Base-by-base conservation (phyloP, 2,888 invertebrate genomes). In the Ctenicera cuprea region DNA sequence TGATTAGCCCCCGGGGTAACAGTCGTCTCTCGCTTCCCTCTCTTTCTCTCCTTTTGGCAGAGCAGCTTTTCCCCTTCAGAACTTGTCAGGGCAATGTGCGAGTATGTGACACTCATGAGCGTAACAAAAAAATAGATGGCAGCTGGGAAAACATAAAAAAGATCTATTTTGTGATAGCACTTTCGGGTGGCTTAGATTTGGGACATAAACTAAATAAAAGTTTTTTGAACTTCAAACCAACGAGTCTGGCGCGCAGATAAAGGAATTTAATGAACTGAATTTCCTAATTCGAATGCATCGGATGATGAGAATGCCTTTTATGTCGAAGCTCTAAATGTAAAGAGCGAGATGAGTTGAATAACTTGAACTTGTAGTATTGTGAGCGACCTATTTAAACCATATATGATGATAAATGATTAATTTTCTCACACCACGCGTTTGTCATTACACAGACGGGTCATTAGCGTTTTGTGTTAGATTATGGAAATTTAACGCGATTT, bases 1-100 rank as follows among this genome's bases (percentile, higher is more conserved):
- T 84, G 84, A 84, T 84, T 84, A 83, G 82, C 80, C 82, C 82
- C 80, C 71, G 79, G 84, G 82, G 82, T 79, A 74, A 76, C 77
- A 77, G 79, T 77, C 75, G 72, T 73, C 69, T 63, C 62, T 61
- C 59, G 52, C 70, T 74, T 70, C 52, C 63, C 61, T 62, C 76
- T 66, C 77, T 73, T 67, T 75, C 45, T 38, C 33, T 59, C 65
- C 69, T 65, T 69, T 54, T 62, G 61, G 59, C 63, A 57, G 45
- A 22, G 52, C 33, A 71, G 57, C 26, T 20, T 48, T 68, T 68
- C 48, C 69, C 73, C 52, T 50, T 64, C 48, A 54, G 62, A 64
- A 59, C 14, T 41, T 67, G 61, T 62, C 65, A 63, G 54, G 43
- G 63, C 68, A 69, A 48, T 57, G 73, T 64, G 68, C 67, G 52